phyloP scores from a whole-genome alignment of 2,797 vertebrate species.

The Myiotriccus ornatus region DNA sequence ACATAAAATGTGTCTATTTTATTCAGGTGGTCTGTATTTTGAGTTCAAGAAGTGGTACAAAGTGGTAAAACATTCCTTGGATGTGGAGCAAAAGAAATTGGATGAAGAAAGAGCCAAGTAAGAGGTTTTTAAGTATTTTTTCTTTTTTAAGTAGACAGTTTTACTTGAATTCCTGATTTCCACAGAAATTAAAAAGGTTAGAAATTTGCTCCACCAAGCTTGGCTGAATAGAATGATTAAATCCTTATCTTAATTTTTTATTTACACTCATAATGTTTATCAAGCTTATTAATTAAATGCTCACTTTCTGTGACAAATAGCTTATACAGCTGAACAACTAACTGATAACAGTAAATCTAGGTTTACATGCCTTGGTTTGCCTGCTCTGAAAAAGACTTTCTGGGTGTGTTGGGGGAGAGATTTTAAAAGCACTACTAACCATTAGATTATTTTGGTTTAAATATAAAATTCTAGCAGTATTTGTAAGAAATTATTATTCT shows the following conservation, averaged over 20 bases:
- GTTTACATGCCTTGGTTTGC: not conserved
- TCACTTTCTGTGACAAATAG: not conserved
- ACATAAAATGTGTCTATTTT: not conserved
- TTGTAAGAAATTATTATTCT: not conserved
- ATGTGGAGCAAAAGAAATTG: conserved; percentile 65
- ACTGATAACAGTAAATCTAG: not conserved
- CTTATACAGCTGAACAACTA: not conserved
- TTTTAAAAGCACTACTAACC: not conserved
- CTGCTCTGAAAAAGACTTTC: not conserved
- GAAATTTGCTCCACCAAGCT: not conserved
- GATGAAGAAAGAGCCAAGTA: conserved; percentile 79
- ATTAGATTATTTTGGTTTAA: not conserved
- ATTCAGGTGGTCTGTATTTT: conserved; percentile 69
- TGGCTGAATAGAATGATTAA: not conserved
- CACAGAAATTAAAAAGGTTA: not conserved
- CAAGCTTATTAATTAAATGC: not conserved
- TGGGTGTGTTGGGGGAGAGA: not conserved
- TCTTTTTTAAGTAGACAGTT: not conserved
- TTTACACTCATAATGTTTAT: not conserved
- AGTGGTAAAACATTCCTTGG: conserved; percentile 73
- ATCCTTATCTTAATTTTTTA: not conserved
- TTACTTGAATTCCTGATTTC: not conserved
- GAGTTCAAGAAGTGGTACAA: conserved; percentile 79
- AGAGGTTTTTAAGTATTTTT: not conserved
- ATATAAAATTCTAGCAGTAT: not conserved